phyloP scores from a whole-genome alignment of 23 tunicate genomes.

The Ciona savignyi region DNA sequence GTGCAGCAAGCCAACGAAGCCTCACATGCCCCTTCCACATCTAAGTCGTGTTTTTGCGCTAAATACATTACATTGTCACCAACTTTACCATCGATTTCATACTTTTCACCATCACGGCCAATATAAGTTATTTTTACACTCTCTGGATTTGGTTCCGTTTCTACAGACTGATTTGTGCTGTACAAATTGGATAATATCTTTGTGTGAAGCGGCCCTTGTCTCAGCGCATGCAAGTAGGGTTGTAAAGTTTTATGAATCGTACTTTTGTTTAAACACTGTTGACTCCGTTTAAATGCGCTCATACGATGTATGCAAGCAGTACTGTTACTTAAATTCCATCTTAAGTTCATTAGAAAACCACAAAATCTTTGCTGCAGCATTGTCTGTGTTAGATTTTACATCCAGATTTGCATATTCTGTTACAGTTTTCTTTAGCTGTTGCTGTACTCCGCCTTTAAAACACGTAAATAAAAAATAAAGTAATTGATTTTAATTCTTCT shows the following conservation, averaged over 20 bases:
- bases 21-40: slow-evolving; percentile 99
- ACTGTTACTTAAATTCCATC: too few species aligned
- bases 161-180: neutral
- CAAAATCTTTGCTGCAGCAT: too few species aligned
- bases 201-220: neutral
- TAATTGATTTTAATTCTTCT: too few species aligned
- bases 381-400: too few species aligned
- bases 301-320: too few species aligned
- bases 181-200: neutral
- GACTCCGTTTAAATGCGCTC: too few species aligned
- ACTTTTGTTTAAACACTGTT: neutral
- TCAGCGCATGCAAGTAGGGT: neutral
- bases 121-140: slow-evolving; percentile 54
- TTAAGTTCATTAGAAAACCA: too few species aligned
- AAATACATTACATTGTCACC: slow-evolving; percentile 98
- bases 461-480: too few species aligned
- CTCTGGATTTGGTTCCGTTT: neutral
- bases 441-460: too few species aligned
- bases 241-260: neutral
- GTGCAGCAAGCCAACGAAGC: slow-evolving; percentile 99
- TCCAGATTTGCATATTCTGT: too few species aligned
- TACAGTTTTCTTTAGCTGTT: too few species aligned
- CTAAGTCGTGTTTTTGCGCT: slow-evolving; percentile 92
- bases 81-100: slow-evolving; percentile 72
- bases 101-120: slow-evolving; percentile 67